Conservation (phyloP, 2,888 invertebrate genomes). For the Sinhomidia bicolor region DNA sequence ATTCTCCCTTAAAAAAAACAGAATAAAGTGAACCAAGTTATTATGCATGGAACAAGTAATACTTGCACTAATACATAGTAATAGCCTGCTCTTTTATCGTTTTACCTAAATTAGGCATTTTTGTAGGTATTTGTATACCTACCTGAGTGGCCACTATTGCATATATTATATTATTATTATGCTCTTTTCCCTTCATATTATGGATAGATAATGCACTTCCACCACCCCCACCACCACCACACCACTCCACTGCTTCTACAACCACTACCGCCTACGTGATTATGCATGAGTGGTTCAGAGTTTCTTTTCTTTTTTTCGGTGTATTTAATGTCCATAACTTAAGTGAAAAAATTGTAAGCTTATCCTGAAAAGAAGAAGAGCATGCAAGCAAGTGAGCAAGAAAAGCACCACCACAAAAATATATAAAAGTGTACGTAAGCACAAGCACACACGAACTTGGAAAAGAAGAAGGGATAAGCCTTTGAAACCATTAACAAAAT, state of each 20-base stretch:
- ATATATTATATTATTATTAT: no score
- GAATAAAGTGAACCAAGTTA: not conserved
- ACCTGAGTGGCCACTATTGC: no score
- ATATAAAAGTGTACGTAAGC: no score
- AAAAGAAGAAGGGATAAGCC: not conserved
- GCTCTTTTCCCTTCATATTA: no score
- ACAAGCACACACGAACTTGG: not conserved
- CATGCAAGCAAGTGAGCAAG: not conserved
- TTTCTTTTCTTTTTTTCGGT: not conserved
- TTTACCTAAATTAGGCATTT: no score
- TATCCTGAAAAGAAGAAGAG: constrained; percentile 8
- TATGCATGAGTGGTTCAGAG: constrained; percentile 40
- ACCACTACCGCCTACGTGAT: constrained; percentile 21
- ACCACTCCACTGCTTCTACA: not conserved
- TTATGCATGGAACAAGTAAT: constrained; percentile 4
- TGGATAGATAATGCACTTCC: no score
- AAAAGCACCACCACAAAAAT: no score
- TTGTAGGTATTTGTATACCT: no score
- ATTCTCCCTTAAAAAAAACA: no score
- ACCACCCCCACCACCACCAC: no score
- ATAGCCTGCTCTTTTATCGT: no score
- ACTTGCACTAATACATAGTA: no score
- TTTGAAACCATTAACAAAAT: constrained; percentile 41
- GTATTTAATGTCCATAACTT: constrained; percentile 29
- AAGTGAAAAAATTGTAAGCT: not conserved